These are phyloP conservation scores for Lepidurus arcticus DNA, from an alignment of 1,140 invertebrate species.

Conservation along the genomic window DNA sequence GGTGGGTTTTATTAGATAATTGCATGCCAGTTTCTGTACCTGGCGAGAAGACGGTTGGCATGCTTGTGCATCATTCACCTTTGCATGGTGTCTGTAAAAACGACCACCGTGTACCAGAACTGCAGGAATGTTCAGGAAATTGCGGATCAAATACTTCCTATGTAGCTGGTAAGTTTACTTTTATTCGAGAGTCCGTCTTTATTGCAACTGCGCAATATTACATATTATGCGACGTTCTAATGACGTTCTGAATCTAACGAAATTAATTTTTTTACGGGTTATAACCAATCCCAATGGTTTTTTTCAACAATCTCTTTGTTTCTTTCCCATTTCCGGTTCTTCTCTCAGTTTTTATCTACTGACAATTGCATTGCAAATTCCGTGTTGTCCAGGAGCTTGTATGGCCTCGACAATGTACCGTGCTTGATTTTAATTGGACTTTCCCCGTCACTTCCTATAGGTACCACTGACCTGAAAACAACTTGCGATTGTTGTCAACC, in stretches of 20 bases:
- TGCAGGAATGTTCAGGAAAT: slow-evolving; percentile 39
- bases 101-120: slow-evolving; percentile 36
- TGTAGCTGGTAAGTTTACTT: slow-evolving; percentile 36
- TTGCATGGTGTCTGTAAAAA: slow-evolving; percentile 40
- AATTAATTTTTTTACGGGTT: no score
- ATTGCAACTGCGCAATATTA: neutral
- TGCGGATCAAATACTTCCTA: slow-evolving; percentile 40
- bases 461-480: slow-evolving; percentile 29
- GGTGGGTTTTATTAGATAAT: slow-evolving; percentile 35
- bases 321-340: slow-evolving; percentile 34
- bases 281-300: no score
- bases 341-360: neutral
- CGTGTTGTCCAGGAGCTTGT: neutral
- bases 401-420: neutral
- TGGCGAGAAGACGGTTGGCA: slow-evolving; percentile 38
- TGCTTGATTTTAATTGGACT: neutral
- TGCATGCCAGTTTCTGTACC: slow-evolving; percentile 38
- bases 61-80: slow-evolving; percentile 36
- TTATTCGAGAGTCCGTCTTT: neutral
- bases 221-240: neutral
- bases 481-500: slow-evolving; percentile 38
- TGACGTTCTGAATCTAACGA: no score
- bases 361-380: neutral
- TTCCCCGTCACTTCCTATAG: neutral
- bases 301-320: slow-evolving; percentile 20